These are phyloP conservation scores for Bombus cullumanus DNA, from an alignment of 1,140 invertebrate genomes.

Conservation along the genomic window DNA sequence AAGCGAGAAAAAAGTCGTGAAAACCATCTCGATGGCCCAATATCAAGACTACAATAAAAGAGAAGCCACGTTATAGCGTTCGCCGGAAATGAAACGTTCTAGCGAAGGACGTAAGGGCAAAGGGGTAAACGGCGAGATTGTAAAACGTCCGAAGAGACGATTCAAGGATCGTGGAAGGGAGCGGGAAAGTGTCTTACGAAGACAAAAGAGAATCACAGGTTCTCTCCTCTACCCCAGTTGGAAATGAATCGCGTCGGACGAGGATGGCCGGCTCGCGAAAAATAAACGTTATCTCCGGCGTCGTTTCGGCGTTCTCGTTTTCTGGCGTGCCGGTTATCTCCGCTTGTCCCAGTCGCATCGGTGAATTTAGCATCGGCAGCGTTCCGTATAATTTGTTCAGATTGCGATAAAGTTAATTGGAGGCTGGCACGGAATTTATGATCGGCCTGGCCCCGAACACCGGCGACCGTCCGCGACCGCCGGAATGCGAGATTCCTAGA, in stretches of 20 bases:
- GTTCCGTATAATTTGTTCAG: conserved; percentile 61
- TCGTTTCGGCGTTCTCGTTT: conserved; percentile 37
- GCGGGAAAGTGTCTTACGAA: background rate
- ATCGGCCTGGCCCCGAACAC: conserved; percentile 15
- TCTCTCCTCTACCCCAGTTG: no score
- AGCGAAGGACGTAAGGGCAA: background rate
- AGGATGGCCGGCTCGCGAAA: background rate
- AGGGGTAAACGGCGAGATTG: background rate
- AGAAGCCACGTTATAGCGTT: background rate
- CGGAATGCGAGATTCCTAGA: conserved; percentile 56
- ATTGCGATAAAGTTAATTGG: conserved; percentile 67
- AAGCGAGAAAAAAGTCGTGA: no score
- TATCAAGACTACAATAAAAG: background rate
- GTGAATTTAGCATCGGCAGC: conserved; percentile 54
- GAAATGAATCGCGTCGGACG: background rate
- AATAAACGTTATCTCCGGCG: conserved; percentile 28
- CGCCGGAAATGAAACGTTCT: background rate
- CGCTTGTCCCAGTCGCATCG: conserved; percentile 11
- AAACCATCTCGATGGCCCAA: background rate
- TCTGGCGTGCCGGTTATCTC: conserved; percentile 18
- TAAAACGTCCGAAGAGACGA: background rate
- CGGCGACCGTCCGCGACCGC: background rate
- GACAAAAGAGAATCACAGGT: background rate
- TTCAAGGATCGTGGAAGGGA: background rate
- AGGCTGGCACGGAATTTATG: conserved; percentile 59